phyloP scores from a whole-genome alignment of 2,888 invertebrate species.

The Exocentrus adspersus region DNA sequence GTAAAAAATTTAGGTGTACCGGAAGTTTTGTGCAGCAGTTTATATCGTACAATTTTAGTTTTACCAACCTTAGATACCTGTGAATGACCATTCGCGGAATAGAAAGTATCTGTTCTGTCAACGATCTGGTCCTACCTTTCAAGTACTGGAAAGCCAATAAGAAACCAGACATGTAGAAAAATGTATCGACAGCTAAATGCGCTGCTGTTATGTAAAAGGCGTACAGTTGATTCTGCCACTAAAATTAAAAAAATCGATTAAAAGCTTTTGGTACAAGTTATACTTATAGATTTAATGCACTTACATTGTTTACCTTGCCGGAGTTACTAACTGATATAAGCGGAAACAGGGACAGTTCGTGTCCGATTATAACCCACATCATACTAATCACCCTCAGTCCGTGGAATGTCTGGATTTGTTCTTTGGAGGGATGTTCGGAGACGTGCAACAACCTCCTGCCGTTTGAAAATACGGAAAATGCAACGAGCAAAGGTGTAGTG shows the following conservation, averaged over 20 bases:
- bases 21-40: too few relatives aligned
- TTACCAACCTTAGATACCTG: constrained; percentile 43
- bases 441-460: constrained; percentile 49
- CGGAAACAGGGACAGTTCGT: constrained; percentile 42
- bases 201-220: constrained; percentile 59
- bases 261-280: background rate
- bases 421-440: constrained; percentile 39
- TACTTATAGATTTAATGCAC: constrained; percentile 5
- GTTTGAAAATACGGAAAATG: constrained; percentile 52
- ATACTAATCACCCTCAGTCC: constrained; percentile 55
- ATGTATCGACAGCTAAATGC: constrained; percentile 71
- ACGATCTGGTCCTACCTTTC: constrained; percentile 43
- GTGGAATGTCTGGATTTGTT: constrained; percentile 52
- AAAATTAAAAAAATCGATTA: too few relatives aligned
- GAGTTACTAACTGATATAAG: constrained; percentile 24
- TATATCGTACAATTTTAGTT: too few relatives aligned
- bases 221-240: constrained; percentile 56
- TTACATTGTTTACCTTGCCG: constrained; percentile 16
- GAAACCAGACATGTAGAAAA: constrained; percentile 72
- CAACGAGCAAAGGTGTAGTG: constrained; percentile 43
- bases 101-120: constrained; percentile 32
- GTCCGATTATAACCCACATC: constrained; percentile 55
- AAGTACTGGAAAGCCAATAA: constrained; percentile 65
- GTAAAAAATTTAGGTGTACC: too few relatives aligned
- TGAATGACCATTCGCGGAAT: constrained; percentile 42